These are phyloP conservation scores for Thymelicus lineola DNA, from an alignment of 2,888 invertebrate genomes.

Conservation along the genomic window DNA sequence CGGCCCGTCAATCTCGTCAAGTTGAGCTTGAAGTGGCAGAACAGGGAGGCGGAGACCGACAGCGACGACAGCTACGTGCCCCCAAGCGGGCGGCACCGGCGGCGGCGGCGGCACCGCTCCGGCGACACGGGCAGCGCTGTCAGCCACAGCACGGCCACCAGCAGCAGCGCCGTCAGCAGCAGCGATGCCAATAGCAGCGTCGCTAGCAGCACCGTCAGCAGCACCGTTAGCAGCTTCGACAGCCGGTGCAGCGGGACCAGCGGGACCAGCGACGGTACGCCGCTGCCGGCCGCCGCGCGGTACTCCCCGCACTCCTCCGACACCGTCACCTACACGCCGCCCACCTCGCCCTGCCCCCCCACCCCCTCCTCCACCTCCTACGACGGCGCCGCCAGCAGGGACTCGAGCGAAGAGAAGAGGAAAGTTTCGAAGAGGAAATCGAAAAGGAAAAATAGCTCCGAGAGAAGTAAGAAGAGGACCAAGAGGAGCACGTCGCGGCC, in stretches of 20 bases:
- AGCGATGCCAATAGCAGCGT: conserved; percentile 40
- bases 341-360: conserved; percentile 37
- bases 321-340: conserved; percentile 25
- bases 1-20: conserved; percentile 50
- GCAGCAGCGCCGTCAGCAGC: conserved; percentile 40
- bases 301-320: conserved; percentile 33
- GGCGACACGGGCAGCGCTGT: background rate
- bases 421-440: conserved; percentile 49
- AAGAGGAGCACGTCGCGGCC: conserved; percentile 49
- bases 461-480: conserved; percentile 51
- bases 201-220: conserved; percentile 40
- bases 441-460: conserved; percentile 47
- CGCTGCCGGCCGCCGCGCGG: conserved; percentile 35
- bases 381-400: conserved; percentile 31
- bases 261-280: conserved; percentile 41
- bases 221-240: conserved; percentile 43
- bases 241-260: conserved; percentile 40
- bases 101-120: conserved; percentile 9
- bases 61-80: conserved; percentile 56
- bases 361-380: conserved; percentile 39
- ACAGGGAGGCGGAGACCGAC: conserved; percentile 48
- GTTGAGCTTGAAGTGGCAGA: conserved; percentile 55
- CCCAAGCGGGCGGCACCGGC: conserved; percentile 45
- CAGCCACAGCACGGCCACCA: conserved; percentile 2
- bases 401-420: conserved; percentile 45